Evolutionary conservation across 2,797 vertebrate genomes (phyloP), one percentile per base, ranked within the genome.

Genomic region (Neosalanx taihuensis): DNA sequence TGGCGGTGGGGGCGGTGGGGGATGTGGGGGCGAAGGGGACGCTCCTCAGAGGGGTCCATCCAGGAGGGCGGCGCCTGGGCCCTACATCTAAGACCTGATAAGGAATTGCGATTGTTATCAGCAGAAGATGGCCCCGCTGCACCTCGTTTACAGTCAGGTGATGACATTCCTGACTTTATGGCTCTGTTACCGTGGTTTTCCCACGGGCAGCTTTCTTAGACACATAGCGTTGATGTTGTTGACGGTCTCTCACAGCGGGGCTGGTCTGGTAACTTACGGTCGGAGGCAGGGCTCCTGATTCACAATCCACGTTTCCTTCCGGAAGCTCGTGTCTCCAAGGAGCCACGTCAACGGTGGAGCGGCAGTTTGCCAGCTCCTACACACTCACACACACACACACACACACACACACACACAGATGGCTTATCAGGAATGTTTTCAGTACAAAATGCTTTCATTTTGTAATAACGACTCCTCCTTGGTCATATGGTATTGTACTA

Each of bases 41-140:
- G 37, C 66, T 74, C 76, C 92, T 89, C 65, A 94, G 86, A 0
- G 93, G 93, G 77, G 91, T 89, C 89, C 89, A 93, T 65, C 93
- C 93, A 0, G 92, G 69, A 18, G 93, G 93, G 53, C 90, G 89
- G 2, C 90, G 90, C 72, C 83, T 80, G 23, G 0, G 0, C 0
- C 72, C 0, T 0, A 0, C 0, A 0, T 0, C 4, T 6, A 30
- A 31, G 59, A 9, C 7, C 15, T 4, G 49, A 51, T 17, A 17
- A 51, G 49, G 49, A 51, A 51, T 51, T 37, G 5, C 35, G 35
- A 6, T 37, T 37, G 35, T 35, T 35, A 35, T 35, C 33, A 35
- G 33, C 3, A 35, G 23, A 26, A 26, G 23, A 26, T 26, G 23
- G 23, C 23, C 23, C 23, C 23, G 33, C 33, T 6, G 6, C 35